phyloP scores from a whole-genome alignment of 2,888 invertebrate species.

The Griposia aprilina region DNA sequence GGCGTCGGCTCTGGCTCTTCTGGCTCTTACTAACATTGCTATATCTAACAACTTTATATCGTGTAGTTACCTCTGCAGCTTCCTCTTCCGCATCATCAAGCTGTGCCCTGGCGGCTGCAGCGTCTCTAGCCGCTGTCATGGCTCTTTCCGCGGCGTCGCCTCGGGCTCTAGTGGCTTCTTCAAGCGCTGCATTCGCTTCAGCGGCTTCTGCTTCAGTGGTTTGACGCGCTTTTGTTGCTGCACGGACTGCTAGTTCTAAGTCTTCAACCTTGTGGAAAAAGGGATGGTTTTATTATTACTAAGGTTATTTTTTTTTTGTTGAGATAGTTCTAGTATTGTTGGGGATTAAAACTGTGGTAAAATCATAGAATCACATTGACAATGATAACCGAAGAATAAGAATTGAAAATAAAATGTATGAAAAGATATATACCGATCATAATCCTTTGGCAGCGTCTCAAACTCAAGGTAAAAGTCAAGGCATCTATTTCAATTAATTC shows the following conservation, averaged over 20 bases:
- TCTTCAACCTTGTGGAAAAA: conserved; percentile 93
- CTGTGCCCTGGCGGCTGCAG: conserved; percentile 95
- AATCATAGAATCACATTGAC: no score
- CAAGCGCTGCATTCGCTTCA: conserved; percentile 95
- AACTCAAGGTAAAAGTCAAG: no score
- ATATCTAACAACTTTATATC: background rate
- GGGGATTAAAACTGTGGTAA: background rate
- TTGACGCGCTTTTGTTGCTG: conserved; percentile 96
- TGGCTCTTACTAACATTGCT: background rate
- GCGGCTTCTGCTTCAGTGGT: conserved; percentile 96
- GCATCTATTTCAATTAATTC: no score
- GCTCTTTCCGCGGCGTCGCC: conserved; percentile 95
- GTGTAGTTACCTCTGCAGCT: conserved; percentile 88
- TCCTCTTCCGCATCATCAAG: conserved; percentile 98
- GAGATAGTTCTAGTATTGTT: no score
- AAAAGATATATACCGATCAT: background rate
- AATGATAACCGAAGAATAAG: no score
- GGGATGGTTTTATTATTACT: no score
- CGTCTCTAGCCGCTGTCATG: conserved; percentile 93
- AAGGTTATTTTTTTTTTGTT: no score
- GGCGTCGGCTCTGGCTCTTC: background rate
- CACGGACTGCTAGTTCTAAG: conserved; percentile 95
- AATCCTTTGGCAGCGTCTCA: no score
- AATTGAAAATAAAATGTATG: background rate
- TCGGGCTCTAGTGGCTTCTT: conserved; percentile 94